Evolutionary conservation across 37 sponge, comb jelly and placozoan genomes (phyloP), one percentile per base, ranked within the genome.

Genomic region (Axinella damicornis): DNA sequence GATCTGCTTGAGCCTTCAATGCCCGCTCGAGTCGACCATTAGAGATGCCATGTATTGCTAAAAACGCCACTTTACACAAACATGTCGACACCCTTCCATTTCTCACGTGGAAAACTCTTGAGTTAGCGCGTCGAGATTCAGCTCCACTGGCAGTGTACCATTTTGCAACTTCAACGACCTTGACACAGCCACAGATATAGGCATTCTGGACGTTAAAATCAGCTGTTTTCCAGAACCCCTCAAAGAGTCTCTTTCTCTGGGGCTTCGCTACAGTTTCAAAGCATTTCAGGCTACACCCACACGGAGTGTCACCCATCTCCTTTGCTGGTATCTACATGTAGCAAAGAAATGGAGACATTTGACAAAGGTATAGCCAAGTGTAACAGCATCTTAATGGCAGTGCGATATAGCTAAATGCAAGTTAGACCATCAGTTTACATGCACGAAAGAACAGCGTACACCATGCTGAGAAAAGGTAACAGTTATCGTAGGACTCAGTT

Each of bases 21-120:
- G 69, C 80, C 39, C 57, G 37, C 16, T 79, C 39, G 22, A 79
- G 25, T 15, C 80, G 68, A 17, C 80, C 80, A 79, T 79, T 31
- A 21, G 80, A 37, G 30, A 79, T 53, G 24, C 46, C 68, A 79
- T 32, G 34, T 41, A 79, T 79, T 18, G 20, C 17, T 28, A 22
- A 40, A 31, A 79, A 79, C 36, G 80, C 80, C 12, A 20, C 69
- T 66, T 79, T 79, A 57, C 80, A 79, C 53, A 79, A 68, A 21
- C n/a, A 21, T 25, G 60, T 35, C 31, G 64, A 61, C 39, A 13
- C 35, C 20, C 33, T n/a, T 22, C 78, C 78, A 63, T 77, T 60
- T 34, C 36, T 21, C 31, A 77, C 78, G 27, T 77, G 36, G 38
- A 61, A 77, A 22, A 22, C 37, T 77, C 78, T n/a, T 63, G 78